Evolutionary conservation across 2,888 invertebrate species (phyloP), one percentile per base, ranked within the genome.

Genomic region (Pterostichus niger): DNA sequence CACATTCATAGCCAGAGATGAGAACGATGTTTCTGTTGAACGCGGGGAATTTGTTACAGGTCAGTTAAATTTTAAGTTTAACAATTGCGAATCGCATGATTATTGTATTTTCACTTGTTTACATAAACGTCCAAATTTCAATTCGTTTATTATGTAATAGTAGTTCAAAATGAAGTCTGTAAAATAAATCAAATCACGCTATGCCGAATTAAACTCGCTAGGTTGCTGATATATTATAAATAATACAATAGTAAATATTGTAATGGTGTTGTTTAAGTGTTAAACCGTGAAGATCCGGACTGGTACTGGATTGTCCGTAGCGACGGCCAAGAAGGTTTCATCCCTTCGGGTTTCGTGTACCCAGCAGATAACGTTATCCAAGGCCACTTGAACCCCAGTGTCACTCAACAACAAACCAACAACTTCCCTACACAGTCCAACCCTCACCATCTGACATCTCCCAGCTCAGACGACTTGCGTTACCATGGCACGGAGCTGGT

Each of bases 271-370:
- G 75, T 90, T 91, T 35, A 87, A 93, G 97, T 98, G 11, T 90
- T 98, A 81, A 98, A 98, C 90, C 93, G 96, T 87, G 98, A 98
- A 89, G 98, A 98, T 90, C 96, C 97, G 0, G 98, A 98, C 89
- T 98, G 98, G 98, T 98, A 96, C 89, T 98, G 98, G 98, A 96
- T 98, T 78, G 95, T 97, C 52, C 92, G 97, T 86, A 96, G 96
- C 86, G 97, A 98, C 88, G 97, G 97, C 0, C 96, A 97, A 86
- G 98, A 98, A 90, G 98, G 98, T 0, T 98, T 98, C 89, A 98
- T 98, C 77, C 98, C 98, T 0, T 96, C 97, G 6, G 97, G 97
- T 31, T 98, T 98, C 88, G 97, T 98, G 0, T 98, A 97, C 91
- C 98, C 98, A 0, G 97, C 96, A 15, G 96, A 92, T 91, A 94